These are phyloP conservation scores for Sinocyclocheilus anophthalmus DNA, from an alignment of 2,113 vertebrate genomes.

Conservation along the genomic window DNA sequence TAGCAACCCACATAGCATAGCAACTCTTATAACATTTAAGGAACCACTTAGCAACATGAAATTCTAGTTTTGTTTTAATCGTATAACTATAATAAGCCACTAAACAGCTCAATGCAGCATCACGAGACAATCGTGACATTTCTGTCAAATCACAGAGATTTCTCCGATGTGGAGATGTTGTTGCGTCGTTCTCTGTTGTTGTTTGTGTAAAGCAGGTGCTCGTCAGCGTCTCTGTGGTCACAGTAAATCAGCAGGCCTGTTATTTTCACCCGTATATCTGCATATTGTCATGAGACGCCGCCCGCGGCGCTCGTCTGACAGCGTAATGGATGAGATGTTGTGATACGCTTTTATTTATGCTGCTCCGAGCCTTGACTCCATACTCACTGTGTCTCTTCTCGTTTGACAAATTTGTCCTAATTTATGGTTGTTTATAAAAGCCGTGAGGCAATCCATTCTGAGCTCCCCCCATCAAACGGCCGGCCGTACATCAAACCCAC, in stretches of 20 bases:
- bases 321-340: conserved; percentile 57
- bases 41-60: neutral
- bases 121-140: neutral
- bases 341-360: conserved; percentile 58
- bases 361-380: conserved; percentile 35
- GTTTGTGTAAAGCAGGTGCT: conserved; percentile 26
- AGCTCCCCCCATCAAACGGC: conserved; percentile 37
- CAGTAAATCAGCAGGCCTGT: conserved; percentile 34
- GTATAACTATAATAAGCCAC: neutral
- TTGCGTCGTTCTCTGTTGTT: neutral
- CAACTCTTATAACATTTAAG: neutral
- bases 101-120: neutral
- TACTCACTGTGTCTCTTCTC: conserved; percentile 42
- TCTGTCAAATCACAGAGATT: neutral
- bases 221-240: conserved; percentile 3
- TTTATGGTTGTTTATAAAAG: conserved; percentile 59
- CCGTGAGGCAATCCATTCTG: conserved; percentile 50
- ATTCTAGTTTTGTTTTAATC: neutral
- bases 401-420: conserved; percentile 63
- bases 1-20: neutral
- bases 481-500: conserved; percentile 46
- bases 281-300: conserved; percentile 27
- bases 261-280: conserved; percentile 40
- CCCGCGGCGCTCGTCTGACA: conserved; percentile 34
- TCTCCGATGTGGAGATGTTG: neutral